Conservation (phyloP, 2,888 invertebrate species). For the Griposia aprilina region DNA sequence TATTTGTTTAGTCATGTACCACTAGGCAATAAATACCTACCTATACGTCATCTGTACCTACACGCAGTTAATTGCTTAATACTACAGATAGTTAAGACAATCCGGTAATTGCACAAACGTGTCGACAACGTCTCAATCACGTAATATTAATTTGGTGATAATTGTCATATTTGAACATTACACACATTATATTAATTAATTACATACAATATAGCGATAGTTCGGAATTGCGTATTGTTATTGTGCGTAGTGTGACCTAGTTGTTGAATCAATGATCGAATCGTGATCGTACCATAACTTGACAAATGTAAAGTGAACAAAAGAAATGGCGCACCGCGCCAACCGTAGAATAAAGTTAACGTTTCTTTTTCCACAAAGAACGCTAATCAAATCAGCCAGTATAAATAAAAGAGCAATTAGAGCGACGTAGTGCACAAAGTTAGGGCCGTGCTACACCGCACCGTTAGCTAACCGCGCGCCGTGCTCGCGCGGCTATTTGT, state of each 20-base stretch:
- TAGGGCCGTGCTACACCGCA: constrained; percentile 48
- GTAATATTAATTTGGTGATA: constrained; percentile 60
- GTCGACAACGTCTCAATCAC: constrained; percentile 45
- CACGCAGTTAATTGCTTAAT: constrained; percentile 32
- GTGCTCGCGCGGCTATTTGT: constrained; percentile 78
- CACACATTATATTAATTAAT: constrained; percentile 35
- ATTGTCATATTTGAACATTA: constrained; percentile 52
- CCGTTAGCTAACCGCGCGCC: constrained; percentile 47
- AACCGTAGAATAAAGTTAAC: neutral
- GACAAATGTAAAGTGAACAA: neutral
- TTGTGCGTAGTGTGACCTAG: neutral
- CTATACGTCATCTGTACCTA: neutral
- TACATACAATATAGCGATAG: constrained; percentile 15
- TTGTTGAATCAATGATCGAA: constrained; percentile 17
- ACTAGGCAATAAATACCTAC: neutral
- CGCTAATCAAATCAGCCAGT: constrained; percentile 41
- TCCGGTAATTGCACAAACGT: constrained; percentile 45
- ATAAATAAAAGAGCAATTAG: constrained; percentile 50
- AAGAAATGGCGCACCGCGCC: neutral
- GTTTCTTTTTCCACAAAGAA: constrained; percentile 13
- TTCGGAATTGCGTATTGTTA: constrained; percentile 26
- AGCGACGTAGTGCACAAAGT: constrained; percentile 54
- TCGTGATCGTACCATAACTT: neutral
- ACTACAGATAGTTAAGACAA: constrained; percentile 29
- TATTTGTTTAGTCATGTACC: neutral